Base-by-base conservation (phyloP, 2,888 invertebrate genomes). In the Mycalesis mineus region DNA sequence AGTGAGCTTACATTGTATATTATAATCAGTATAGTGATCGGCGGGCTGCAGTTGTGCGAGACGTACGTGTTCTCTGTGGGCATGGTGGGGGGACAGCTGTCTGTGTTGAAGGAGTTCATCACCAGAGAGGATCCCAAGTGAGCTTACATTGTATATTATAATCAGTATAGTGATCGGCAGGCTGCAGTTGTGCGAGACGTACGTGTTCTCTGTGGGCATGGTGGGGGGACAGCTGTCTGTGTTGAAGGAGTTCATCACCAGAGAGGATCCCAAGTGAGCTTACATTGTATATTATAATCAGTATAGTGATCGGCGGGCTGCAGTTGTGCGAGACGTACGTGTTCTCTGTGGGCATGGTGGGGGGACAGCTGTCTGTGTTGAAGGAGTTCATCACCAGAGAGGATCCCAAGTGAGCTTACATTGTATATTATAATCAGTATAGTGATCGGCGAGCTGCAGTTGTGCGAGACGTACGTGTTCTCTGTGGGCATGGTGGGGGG, bases 391-490 rank as follows among this genome's bases (percentile, higher is more conserved):
- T 90, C 33, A 95, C 95, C 0, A 87, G 91, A 57, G 92, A 92
- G 67, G 92, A 94, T 70, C 78, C 84, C n/a, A 88, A 72, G 90
- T 89, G 56, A 77, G 80, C 71, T n/a, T 15, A 14, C 4, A 11
- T 36, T 9, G 4, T 36, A 4, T 22, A 22, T 22, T 22, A 22
- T n/a, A n/a, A 84, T 91, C 1, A 90, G 91, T 8, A 83, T 91
- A 2, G 82, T 91, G 0, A 82, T 96, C 8, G 84, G 89, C 4
- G 87, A 92, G 44, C 76, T 96, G 64, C 91, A 93, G 64, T 92
- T 95, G 0, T 97, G 96, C 67, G 94, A 95, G 72, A 91, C 89
- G 0, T 96, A 96, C 75, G 78, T 93, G 54, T 93, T 96, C 74
- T 91, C 92, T 4, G 93, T 95, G 4, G 94, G 94, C 0, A 75